Evolutionary conservation across 2,113 vertebrate species (phyloP).

Genomic region (Oryzias melastigma): DNA sequence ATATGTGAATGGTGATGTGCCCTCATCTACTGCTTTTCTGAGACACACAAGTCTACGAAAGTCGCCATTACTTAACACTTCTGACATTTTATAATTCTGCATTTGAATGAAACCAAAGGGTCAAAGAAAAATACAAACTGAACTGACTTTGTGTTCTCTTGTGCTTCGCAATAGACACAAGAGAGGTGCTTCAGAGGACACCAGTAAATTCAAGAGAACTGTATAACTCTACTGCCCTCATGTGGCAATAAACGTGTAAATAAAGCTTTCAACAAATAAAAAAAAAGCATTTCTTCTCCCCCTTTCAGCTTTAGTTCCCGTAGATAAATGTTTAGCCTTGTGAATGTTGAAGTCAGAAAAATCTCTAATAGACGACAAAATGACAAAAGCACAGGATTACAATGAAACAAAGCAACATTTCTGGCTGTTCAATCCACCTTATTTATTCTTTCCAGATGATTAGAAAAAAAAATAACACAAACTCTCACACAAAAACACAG

Average conservation of each 20-base stretch:
- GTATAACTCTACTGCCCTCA: constrained; percentile 71
- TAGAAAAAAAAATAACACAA: constrained; percentile 32
- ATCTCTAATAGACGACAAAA: constrained; percentile 62
- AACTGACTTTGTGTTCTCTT: constrained; percentile 28
- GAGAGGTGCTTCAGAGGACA: neutral
- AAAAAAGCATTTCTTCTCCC: neutral
- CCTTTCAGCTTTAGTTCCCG: constrained; percentile 28
- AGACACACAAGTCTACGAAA: constrained; percentile 12
- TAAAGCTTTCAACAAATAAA: neutral
- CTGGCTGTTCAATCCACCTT: constrained; percentile 51
- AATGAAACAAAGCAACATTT: constrained; percentile 49
- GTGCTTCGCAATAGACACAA: constrained; percentile 2
- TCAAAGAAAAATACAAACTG: constrained; percentile 15
- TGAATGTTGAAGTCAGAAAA: constrained; percentile 55
- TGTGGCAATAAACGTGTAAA: constrained; percentile 41
- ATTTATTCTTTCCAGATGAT: constrained; percentile 65
- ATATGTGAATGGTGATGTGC: constrained; percentile 12
- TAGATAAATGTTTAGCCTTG: constrained; percentile 52
- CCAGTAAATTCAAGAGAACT: neutral
- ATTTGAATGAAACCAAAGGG: constrained; percentile 15
- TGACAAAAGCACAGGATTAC: constrained; percentile 50
- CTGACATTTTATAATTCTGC: constrained; percentile 10
- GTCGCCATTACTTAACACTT: neutral
- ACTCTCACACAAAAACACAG: constrained; percentile 22
- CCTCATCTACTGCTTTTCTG: constrained; percentile 1